Percentiles rank a stretch among this genome's conserved stretches.
Conservation (phyloP, 2,797 vertebrate genomes). For the Anas bahamensis region DNA sequence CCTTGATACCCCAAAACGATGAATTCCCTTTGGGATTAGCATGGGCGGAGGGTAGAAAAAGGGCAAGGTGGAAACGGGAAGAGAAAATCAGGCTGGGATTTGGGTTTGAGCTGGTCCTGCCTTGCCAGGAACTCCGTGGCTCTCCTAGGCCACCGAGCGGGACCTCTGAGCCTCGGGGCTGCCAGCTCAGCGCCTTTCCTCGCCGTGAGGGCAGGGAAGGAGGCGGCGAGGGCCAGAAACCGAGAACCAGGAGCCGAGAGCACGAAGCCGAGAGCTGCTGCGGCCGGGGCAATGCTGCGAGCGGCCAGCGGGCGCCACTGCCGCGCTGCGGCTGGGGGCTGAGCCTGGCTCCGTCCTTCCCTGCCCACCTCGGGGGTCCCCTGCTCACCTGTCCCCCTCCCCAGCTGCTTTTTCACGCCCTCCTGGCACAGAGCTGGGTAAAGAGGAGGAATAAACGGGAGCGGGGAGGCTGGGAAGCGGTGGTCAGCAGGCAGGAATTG, state of each 20-base stretch:
- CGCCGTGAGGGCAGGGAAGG: not conserved
- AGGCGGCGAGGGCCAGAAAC: not conserved
- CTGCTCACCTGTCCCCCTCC: not conserved
- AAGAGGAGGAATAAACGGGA: not conserved
- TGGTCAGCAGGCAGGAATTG: not conserved
- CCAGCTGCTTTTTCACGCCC: not conserved
- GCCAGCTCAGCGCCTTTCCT: rapidly evolving
- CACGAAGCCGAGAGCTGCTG: not conserved
- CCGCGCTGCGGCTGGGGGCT: not conserved
- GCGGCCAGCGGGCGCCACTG: constrained; percentile 47
- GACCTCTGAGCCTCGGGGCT: not conserved
- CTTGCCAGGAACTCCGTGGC: not conserved
- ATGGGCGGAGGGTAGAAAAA: not conserved
- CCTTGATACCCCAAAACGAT: not conserved
- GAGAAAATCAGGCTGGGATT: not conserved
- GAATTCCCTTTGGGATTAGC: not conserved
- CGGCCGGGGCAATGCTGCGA: not conserved
- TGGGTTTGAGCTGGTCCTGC: not conserved
- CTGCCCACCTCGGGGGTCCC: not conserved
- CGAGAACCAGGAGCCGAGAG: too few species aligned
- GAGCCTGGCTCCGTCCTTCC: not conserved
- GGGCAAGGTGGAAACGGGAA: not conserved
- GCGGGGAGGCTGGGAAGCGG: not conserved
- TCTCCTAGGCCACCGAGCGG: not conserved
- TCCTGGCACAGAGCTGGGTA: rapidly evolving